Percentiles rank a stretch among this genome's conserved stretches.
phyloP scores from a whole-genome alignment of 2,797 vertebrate species.

The Jordanella pulchra region DNA sequence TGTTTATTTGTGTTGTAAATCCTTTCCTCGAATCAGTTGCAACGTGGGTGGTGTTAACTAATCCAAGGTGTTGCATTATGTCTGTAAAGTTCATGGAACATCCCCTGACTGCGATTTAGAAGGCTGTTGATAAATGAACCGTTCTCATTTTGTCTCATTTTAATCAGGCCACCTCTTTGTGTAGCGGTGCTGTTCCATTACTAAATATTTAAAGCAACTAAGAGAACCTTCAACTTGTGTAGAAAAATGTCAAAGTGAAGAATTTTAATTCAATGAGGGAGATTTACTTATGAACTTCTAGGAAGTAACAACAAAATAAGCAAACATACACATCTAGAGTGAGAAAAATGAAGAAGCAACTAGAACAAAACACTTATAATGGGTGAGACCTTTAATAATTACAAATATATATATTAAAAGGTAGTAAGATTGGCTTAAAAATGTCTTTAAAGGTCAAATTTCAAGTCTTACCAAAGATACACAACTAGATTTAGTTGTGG shows the following conservation, averaged over 20 bases:
- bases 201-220: not conserved
- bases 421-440: not conserved
- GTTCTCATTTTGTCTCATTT: not conserved
- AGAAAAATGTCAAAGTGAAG: not conserved
- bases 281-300: not conserved
- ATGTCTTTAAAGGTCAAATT: not conserved
- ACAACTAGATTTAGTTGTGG: not conserved
- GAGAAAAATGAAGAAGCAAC: too few species aligned
- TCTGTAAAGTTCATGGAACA: not conserved
- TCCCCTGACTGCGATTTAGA: not conserved
- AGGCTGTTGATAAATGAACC: not conserved
- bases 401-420: not conserved
- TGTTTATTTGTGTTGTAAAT: not conserved
- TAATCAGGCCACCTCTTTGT: not conserved
- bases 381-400: too few species aligned
- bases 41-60: constrained; percentile 8
- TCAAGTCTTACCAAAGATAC: not conserved
- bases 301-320: not conserved
- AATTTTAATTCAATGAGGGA: too few species aligned
- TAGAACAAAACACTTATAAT: too few species aligned
- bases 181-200: not conserved
- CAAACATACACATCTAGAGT: too few species aligned
- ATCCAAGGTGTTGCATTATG: not conserved
- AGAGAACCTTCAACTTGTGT: not conserved
- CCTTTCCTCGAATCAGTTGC: not conserved